Base-by-base conservation (phyloP, 2,888 invertebrate species). In the Melieria omissa region DNA sequence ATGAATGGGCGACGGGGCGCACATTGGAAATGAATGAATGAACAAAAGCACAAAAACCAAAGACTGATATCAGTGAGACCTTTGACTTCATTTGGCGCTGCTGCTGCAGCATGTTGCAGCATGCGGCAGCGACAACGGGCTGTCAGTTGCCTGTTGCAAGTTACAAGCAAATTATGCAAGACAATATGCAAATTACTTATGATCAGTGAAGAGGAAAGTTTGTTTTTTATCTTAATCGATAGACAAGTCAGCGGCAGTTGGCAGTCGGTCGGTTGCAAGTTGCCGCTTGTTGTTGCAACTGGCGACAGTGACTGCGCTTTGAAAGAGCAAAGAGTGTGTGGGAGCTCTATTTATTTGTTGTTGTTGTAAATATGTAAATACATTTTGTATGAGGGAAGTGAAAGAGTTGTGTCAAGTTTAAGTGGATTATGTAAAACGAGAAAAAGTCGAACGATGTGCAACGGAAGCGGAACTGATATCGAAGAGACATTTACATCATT, bases 171-270 rank as follows among this genome's bases (percentile, higher is more conserved):
- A 64, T 65, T 64, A 58, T 64, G 63, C 62, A 61, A 54, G 63
- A 69, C 46, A 70, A 73, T 64, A 70, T 72, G 72, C 63, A 79
- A 77, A 79, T 75, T 70, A 52, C 58, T 71, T 70, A 74, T 62
- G 66, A 62, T 45, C 65, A 60, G 65, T 45, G 63, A 57, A 45
- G 44, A 65, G 70, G 70, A 65, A 65, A 44, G 42, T 60, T 57
- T n/a, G 10, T 58, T 49, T 65, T 57, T 44, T 65, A 54, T 42
- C 54, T 54, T 44, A 44, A 65, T 54, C 54, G 65, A 63, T 55
- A 46, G 10, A 10, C 44, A n/a, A 62, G n/a, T 41, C n/a, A 57
- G 54, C 16, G 14, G 29, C 44, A 29, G 54, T 65, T 45, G 42
- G 29, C 42, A 29, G 29, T 29, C 29, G 29, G 29, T 29, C 29